A percentile compares a stretch with the other conserved stretches of the same genome.
Evolutionary conservation across 2,797 vertebrate species (phyloP).

Genomic region (Sebastes ruberrimus): DNA sequence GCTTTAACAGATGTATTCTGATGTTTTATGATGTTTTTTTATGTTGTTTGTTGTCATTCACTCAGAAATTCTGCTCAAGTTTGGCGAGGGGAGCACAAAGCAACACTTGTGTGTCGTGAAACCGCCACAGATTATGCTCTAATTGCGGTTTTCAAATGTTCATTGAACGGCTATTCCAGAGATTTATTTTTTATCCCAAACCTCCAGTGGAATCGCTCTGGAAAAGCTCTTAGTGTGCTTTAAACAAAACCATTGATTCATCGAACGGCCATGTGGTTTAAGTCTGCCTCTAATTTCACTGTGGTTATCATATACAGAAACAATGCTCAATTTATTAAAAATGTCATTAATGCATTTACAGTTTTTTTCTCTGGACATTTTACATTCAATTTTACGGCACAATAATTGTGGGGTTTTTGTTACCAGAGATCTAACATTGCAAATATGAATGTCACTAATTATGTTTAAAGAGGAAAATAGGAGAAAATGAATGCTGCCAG

Average conservation of each 20-base stretch:
- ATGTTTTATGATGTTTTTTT: conserved; percentile 13
- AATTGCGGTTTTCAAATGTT: conserved; percentile 51
- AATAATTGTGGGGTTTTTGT: not conserved
- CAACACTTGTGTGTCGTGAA: conserved; percentile 12
- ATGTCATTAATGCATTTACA: not conserved
- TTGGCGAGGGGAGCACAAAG: not conserved
- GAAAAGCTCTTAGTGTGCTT: conserved; percentile 3
- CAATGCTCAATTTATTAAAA: not conserved
- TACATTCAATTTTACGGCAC: not conserved
- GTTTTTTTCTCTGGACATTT: not conserved
- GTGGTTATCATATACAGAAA: conserved; percentile 21
- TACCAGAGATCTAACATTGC: not conserved
- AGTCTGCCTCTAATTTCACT: conserved; percentile 14
- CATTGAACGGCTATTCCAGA: conserved; percentile 19
- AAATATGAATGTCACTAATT: conserved; percentile 16
- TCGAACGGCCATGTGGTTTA: conserved; percentile 2
- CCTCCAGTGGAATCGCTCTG: not conserved
- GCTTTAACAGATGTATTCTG: not conserved
- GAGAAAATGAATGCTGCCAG: conserved; percentile 22
- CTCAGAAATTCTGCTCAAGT: not conserved
- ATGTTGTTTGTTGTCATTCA: not conserved
- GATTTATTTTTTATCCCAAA: conserved; percentile 41
- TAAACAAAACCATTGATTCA: conserved; percentile 9
- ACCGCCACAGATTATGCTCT: conserved; percentile 38
- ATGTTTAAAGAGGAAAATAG: conserved; percentile 14